Percentiles rank a stretch among this genome's conserved stretches.
phyloP scores from a whole-genome alignment of 1,140 invertebrate species.

The Arion vulgaris region DNA sequence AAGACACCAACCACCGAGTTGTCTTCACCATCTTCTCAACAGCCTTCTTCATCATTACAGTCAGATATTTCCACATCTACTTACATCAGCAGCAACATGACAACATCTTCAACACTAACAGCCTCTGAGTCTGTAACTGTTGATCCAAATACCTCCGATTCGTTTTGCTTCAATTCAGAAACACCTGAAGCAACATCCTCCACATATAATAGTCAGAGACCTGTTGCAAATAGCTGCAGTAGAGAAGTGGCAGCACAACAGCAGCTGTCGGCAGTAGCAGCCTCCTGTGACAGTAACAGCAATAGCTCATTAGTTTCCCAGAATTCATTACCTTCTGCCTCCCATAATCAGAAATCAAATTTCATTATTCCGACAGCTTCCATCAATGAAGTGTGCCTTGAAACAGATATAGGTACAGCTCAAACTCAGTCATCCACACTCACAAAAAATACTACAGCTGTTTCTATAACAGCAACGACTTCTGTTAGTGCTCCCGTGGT shows the following conservation, averaged over 20 bases:
- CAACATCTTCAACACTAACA: not conserved
- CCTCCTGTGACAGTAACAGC: not conserved
- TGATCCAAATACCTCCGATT: not conserved
- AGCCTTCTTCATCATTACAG: conserved; percentile 9
- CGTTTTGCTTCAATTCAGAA: not conserved
- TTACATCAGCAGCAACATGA: not conserved
- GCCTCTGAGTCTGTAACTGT: not conserved
- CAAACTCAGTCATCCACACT: not conserved
- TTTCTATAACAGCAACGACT: not conserved
- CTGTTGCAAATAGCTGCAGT: not conserved
- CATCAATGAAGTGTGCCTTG: not conserved
- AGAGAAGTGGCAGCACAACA: not conserved
- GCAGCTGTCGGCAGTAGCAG: not conserved
- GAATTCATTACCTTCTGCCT: not conserved
- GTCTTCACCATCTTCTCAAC: not conserved
- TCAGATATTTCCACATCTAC: not conserved
- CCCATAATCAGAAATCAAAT: not conserved
- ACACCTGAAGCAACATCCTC: not conserved
- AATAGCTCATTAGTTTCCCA: not conserved
- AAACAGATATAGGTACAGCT: not conserved
- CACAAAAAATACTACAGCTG: not conserved
- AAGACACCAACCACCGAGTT: conserved; percentile 29
- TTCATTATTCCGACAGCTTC: not conserved
- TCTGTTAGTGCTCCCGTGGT: not conserved
- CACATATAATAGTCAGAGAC: not conserved